Evolutionary conservation across 2,113 vertebrate species (phyloP), one percentile per base, ranked within the genome.

Genomic region (Plecturocebus donacophilus): DNA sequence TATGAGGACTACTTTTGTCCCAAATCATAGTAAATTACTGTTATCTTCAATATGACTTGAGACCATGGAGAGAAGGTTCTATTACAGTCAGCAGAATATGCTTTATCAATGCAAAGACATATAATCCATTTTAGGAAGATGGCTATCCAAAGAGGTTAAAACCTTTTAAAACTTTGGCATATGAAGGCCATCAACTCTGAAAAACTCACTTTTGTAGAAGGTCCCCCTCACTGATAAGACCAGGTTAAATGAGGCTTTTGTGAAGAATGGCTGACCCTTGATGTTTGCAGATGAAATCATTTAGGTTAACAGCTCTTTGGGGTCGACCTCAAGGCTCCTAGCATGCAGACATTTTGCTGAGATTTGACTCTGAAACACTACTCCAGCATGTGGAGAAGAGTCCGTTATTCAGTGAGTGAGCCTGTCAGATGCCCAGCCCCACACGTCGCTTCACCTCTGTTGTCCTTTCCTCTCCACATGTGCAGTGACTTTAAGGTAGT

Each of bases 11-110:
- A 82, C 13, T 88, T 35, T 19, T 66, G 12, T 83, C 54, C 13
- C 79, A 93, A 93, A 76, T 81, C 64, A 92, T 16, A 86, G 58
- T 49, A 92, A 93, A 81, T 75, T 52, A 54, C 38, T 91, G 32
- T 66, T 90, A 91, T 75, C 35, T n/a, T 85, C 56, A 58, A 17
- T 70, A 77, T 92, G 52, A 91, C 49, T 87, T 20, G 52, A 95
- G 90, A 93, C 20, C 71, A 19, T 0, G 8, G 90, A 30, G 12
- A 81, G 5, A 80, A 80, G 49, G 27, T 86, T 92, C n/a, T 45
- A 70, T 30, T 64, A 49, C 23, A 68, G 25, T 71, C 66, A 94
- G 58, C 20, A 56, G 2, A 71, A 47, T 13, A 80, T 83, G 68
- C 21, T 95, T 92, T 68, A 68, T 84, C n/a, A 80, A 84, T 75